Base-by-base conservation (phyloP, 2,797 vertebrate genomes). In the Poeciliopsis presidionis region DNA sequence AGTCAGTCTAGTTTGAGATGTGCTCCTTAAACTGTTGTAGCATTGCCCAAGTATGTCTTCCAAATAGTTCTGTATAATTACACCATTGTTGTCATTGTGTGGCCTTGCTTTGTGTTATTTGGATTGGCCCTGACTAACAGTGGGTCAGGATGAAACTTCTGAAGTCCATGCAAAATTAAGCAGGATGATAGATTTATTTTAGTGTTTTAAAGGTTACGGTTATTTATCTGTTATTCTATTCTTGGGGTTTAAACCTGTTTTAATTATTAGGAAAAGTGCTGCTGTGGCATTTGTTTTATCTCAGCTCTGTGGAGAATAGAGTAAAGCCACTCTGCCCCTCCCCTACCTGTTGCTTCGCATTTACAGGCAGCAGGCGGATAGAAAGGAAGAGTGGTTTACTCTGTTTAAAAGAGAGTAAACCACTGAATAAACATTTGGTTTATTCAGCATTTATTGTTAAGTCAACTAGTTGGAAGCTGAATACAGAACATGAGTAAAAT, bases 71-170 rank as follows among this genome's bases (percentile, higher is more conserved):
- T 79, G 1, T 81, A 81, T 81, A 70, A 46, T 81, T 39, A 72
- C 30, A 4, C 25, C 30, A 30, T 20, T 30, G 76, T 80, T 61
- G 49, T 75, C 43, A 57, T 78, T 80, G 16, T 78, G 65, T 53
- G 75, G 81, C 85, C 55, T 72, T 76, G 73, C 30, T 55, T 59
- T 82, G 47, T 71, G n/a, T 73, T 85, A 71, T 86, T 86, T 87
- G 71, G 5, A 39, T 77, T 82, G 77, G 71, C 63, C 69, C 4
- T 49, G 36, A 43, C 70, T 47, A 39, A 20, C 47, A 30, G 41
- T 25, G 12, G 16, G 69, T 43, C 41, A 28, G 49, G 82, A 61
- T 45, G n/a, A 5, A 14, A 49, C 53, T 71, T 84, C 57, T 1
- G 45, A 55, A 71, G 30, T 49, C 49, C 13, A 14, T 4, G 14